Percentiles rank a stretch among this genome's conserved stretches.
These are phyloP conservation scores for Heliconius ethilla DNA, from an alignment of 2,888 invertebrate species.

Conservation along the genomic window DNA sequence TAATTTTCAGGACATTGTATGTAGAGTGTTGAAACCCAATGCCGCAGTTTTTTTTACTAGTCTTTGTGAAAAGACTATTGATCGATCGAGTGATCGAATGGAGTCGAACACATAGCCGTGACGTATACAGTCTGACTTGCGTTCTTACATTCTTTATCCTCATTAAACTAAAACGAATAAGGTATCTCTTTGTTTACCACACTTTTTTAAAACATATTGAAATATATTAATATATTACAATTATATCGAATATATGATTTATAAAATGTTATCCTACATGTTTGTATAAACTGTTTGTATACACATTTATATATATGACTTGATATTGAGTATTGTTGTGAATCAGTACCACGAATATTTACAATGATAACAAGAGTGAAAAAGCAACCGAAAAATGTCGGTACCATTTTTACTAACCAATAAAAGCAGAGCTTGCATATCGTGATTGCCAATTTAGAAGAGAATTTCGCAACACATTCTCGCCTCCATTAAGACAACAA, in stretches of 20 bases:
- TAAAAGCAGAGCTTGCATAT: slow-evolving; percentile 48
- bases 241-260: not conserved
- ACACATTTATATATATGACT: not conserved
- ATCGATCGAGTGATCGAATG: too few species aligned
- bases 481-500: slow-evolving; percentile 74
- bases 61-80: too few species aligned
- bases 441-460: slow-evolving; percentile 66
- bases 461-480: slow-evolving; percentile 65
- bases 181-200: not conserved
- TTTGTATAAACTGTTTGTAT: not conserved
- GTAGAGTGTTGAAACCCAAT: not conserved
- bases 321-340: not conserved
- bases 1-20: not conserved
- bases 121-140: too few species aligned
- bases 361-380: not conserved
- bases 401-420: not conserved
- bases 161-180: not conserved
- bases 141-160: too few species aligned
- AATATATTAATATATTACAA: not conserved
- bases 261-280: not conserved
- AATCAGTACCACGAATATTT: not conserved
- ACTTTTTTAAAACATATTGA: not conserved
- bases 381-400: not conserved
- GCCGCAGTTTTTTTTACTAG: not conserved
- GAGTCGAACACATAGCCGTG: too few species aligned